These are phyloP conservation scores for Drosophila buzzatii DNA, from an alignment of 2,888 invertebrate species.

Conservation along the genomic window DNA sequence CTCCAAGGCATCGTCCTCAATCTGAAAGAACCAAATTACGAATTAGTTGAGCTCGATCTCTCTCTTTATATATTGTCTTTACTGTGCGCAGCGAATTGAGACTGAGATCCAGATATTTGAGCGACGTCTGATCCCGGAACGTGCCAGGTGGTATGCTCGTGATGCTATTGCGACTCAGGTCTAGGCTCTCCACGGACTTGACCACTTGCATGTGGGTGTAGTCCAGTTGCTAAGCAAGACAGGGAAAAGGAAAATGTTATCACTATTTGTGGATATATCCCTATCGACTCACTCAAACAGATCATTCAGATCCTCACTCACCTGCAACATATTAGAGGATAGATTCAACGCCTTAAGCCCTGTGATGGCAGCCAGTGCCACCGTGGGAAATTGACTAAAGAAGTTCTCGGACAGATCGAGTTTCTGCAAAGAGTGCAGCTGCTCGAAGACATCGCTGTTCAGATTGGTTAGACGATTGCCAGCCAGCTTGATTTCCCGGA, in stretches of 20 bases:
- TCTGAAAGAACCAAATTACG: slow-evolving; percentile 86
- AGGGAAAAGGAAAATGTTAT: neutral
- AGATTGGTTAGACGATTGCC: slow-evolving; percentile 92
- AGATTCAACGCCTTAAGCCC: slow-evolving; percentile 91
- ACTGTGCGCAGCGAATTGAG: slow-evolving; percentile 94
- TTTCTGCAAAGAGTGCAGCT: slow-evolving; percentile 90
- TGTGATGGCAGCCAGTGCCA: slow-evolving; percentile 90
- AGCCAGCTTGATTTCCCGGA: slow-evolving; percentile 90
- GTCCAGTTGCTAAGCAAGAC: slow-evolving; percentile 89
- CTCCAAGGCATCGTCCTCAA: slow-evolving; percentile 95
- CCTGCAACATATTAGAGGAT: slow-evolving; percentile 94
- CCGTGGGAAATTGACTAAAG: slow-evolving; percentile 92
- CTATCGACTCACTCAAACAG: neutral
- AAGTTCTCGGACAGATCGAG: slow-evolving; percentile 95
- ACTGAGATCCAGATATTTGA: slow-evolving; percentile 92
- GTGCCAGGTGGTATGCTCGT: slow-evolving; percentile 93
- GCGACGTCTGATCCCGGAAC: slow-evolving; percentile 90
- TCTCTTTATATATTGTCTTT: neutral
- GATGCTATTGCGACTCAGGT: slow-evolving; percentile 93
- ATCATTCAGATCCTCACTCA: slow-evolving; percentile 83
- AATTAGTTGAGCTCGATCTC: neutral
- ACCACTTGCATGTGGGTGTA: slow-evolving; percentile 90
- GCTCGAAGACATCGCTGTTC: slow-evolving; percentile 93
- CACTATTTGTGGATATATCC: neutral
- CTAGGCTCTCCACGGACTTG: slow-evolving; percentile 90